These are phyloP conservation scores for Phaedon cochleariae DNA, from an alignment of 2,888 invertebrate genomes.

Conservation along the genomic window DNA sequence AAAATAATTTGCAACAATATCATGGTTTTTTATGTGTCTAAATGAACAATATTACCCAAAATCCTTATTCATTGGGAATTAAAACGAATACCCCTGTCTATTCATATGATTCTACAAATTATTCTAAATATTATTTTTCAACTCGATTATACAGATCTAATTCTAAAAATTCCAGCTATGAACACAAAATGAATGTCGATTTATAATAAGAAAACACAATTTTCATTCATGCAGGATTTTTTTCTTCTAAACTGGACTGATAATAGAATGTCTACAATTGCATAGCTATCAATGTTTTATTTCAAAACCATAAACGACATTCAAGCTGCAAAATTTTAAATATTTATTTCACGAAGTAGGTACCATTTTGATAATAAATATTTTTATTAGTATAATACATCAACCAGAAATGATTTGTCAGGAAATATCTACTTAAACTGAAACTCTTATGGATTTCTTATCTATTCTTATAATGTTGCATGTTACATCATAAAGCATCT, in stretches of 20 bases:
- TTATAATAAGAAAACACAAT: too few relatives aligned
- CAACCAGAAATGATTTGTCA: constrained; percentile 2
- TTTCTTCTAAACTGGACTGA: too few relatives aligned
- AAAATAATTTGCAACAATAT: not conserved
- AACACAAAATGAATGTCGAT: not conserved
- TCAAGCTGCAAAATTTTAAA: too few relatives aligned
- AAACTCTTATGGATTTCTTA: constrained; percentile 22
- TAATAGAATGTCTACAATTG: too few relatives aligned
- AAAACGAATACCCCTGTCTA: not conserved
- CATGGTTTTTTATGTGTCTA: not conserved
- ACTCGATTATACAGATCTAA: not conserved
- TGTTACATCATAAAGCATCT: constrained; percentile 37
- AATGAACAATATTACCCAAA: not conserved
- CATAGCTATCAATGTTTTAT: too few relatives aligned
- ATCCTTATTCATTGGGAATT: not conserved
- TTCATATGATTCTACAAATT: not conserved
- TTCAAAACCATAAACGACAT: too few relatives aligned
- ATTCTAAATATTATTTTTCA: not conserved
- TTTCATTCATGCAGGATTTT: too few relatives aligned
- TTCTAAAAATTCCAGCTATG: not conserved
- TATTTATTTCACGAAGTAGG: too few relatives aligned
- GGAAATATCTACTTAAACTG: not conserved
- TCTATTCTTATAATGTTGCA: constrained; percentile 31
- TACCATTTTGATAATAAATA: not conserved
- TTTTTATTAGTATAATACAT: not conserved